Evolutionary conservation across 2,797 vertebrate genomes (phyloP), one percentile per base, ranked within the genome.

Genomic region (Pitangus sulphuratus): DNA sequence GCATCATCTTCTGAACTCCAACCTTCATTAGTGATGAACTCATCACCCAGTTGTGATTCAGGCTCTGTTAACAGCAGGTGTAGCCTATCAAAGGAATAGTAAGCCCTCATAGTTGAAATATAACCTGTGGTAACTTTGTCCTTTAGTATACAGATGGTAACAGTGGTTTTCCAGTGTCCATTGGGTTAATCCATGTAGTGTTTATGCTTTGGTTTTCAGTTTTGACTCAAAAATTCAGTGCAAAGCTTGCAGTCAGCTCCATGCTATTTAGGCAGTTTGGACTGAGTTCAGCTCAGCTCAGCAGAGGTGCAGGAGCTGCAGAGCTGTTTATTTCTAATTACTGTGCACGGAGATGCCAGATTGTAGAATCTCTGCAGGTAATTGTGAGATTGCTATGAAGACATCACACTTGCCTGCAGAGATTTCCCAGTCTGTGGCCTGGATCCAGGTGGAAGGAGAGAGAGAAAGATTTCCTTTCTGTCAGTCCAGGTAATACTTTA

Each of bases 401-500:
- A 98, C 97, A 98, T 99, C 99, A 99, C 99, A 99, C 98, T 99
- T 99, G 99, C 99, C 99, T 99, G 98, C 98, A 99, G 99, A 99
- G 99, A 99, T 99, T 99, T 99, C 98, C 95, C 98, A 99, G 98
- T 99, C 98, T 98, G 97, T 25, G 97, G 97, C 96, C 97, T 91
- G 62, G 79, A 82, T 97, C 90, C 80, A 91, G 70, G 66, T 39
- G 95, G 91, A 85, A 79, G 89, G 82, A 84, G 84, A 61, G 44
- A 64, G n/a, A 40, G 48, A 58, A 93, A 39, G n/a, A 20, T 18
- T 91, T 91, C n/a, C 70, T 71, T 90, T 64, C 35, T 85, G 30
- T n/a, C 50, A 5, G 22, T 44, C 44, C 4, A 0, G 33, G 51
- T 42, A 35, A 25, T 71, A 24, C 48, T 88, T 83, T 21, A 39